These are phyloP conservation scores for Drosophila ogumai DNA, from an alignment of 1,140 invertebrate species.

Conservation along the genomic window DNA sequence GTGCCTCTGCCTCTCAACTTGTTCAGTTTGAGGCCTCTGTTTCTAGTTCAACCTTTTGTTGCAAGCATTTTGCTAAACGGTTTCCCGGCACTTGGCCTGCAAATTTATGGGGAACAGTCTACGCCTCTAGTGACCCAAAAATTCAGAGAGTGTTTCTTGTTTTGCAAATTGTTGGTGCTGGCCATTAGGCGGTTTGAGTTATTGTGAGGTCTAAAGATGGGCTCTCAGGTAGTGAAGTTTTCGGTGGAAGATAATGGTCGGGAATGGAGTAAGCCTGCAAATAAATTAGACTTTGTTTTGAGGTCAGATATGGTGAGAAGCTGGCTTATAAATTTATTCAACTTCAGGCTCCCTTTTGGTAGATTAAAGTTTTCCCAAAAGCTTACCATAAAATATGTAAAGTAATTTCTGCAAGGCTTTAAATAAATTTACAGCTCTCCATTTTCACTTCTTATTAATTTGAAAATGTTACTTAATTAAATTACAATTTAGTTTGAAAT, in stretches of 20 bases:
- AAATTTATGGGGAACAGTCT: slow-evolving; percentile 29
- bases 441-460: slow-evolving; percentile 21
- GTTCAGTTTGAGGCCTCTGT: background rate
- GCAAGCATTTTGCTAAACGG: slow-evolving; percentile 23
- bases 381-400: background rate
- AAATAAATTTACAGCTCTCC: slow-evolving; percentile 10
- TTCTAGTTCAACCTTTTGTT: slow-evolving; percentile 45
- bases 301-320: background rate
- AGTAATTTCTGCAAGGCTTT: background rate
- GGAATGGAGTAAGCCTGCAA: background rate
- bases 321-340: slow-evolving; percentile 2
- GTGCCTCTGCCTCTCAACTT: slow-evolving; percentile 13
- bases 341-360: background rate
- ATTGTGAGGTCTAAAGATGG: slow-evolving; percentile 11
- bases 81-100: slow-evolving; percentile 24
- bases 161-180: slow-evolving; percentile 24
- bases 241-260: background rate
- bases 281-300: slow-evolving; percentile 5
- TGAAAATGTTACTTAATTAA: slow-evolving; percentile 34
- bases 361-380: background rate
- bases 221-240: slow-evolving; percentile 20
- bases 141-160: slow-evolving; percentile 19
- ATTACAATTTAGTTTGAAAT: slow-evolving; percentile 39
- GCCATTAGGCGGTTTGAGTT: slow-evolving; percentile 49
- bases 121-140: slow-evolving; percentile 32